Conservation (phyloP, 2,888 invertebrate genomes). For the Andrena fulva region DNA sequence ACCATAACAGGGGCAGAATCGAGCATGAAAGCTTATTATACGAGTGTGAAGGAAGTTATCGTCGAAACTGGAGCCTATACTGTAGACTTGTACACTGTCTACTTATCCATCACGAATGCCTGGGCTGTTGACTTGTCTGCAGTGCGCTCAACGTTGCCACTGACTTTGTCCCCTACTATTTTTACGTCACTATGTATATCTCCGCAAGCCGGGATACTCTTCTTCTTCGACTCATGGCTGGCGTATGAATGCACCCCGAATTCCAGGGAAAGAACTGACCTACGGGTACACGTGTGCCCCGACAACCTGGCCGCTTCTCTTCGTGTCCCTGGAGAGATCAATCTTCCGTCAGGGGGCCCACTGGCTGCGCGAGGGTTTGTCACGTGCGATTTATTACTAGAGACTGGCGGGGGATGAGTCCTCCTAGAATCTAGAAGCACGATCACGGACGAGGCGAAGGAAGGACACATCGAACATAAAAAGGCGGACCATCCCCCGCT, state of each 20-base stretch:
- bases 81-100: no score
- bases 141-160: no score
- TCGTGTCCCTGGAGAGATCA: conserved; percentile 64
- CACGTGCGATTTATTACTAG: conserved; percentile 78
- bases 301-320: conserved; percentile 22
- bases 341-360: conserved; percentile 63
- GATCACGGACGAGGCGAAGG: conserved; percentile 11
- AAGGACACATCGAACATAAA: conserved; percentile 58
- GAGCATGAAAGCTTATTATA: no score
- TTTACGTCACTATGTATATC: background rate
- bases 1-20: no score
- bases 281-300: conserved; percentile 59
- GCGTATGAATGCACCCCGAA: conserved; percentile 25
- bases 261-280: conserved; percentile 57
- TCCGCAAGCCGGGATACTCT: conserved; percentile 8
- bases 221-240: conserved; percentile 7
- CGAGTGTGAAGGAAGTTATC: no score
- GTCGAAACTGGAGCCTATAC: no score
- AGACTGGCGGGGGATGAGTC: conserved; percentile 47
- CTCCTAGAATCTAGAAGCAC: conserved; percentile 17
- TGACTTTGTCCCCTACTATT: no score
- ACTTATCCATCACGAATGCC: no score
- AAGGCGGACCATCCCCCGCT: conserved; percentile 66
- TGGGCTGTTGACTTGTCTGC: no score
- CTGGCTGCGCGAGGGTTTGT: conserved; percentile 70